Conservation (phyloP, 1,140 invertebrate genomes). For the Ptiloglossa arizonensis region DNA sequence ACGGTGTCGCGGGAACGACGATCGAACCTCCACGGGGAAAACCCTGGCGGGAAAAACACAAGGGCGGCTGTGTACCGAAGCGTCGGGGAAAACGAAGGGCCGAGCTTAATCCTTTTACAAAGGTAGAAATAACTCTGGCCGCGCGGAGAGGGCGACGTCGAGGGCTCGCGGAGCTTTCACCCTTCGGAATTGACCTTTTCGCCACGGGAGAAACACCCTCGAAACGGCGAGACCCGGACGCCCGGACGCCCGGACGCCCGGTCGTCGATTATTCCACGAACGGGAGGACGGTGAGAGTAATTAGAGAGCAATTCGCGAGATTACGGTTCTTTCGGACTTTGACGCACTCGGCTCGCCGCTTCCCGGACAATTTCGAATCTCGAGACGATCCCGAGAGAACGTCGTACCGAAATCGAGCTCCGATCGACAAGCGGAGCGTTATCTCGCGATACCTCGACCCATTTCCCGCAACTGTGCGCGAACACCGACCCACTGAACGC, state of each 20-base stretch:
- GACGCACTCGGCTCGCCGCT: too few species aligned
- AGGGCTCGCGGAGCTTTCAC: neutral
- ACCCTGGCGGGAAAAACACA: neutral
- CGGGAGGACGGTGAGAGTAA: conserved; percentile 1
- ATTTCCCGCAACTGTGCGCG: too few species aligned
- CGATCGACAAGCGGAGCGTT: too few species aligned
- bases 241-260: neutral
- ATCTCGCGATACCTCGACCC: too few species aligned
- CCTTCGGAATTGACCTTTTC: conserved; percentile 19
- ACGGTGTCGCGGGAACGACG: neutral
- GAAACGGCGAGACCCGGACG: too few species aligned
- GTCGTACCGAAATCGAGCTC: too few species aligned
- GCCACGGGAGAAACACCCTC: neutral
- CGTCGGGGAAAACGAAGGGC: conserved; percentile 13
- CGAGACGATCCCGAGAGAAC: too few species aligned
- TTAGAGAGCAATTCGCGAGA: conserved; percentile 10
- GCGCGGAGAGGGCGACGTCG: neutral
- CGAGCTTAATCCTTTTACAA: conserved; percentile 43
- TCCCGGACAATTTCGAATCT: too few species aligned
- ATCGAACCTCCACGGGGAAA: neutral
- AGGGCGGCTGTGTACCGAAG: conserved; percentile 1
- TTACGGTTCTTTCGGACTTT: neutral
- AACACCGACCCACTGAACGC: too few species aligned
- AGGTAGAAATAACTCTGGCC: conserved; percentile 26
- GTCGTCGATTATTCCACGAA: neutral